phyloP scores from a whole-genome alignment of 2,888 invertebrate genomes.

The Rhorus exstirpatorius region DNA sequence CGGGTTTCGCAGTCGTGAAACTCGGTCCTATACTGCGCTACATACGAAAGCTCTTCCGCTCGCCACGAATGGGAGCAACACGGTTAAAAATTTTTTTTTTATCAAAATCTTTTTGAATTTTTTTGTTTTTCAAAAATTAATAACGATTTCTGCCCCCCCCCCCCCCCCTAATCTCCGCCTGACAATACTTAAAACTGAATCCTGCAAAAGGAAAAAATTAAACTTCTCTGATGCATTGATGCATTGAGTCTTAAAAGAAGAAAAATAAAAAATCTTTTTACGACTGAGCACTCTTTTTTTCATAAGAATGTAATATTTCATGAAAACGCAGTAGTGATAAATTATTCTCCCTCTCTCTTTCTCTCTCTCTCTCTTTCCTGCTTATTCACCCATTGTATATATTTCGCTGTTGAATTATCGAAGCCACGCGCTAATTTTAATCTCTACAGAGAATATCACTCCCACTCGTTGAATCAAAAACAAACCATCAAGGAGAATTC shows the following conservation, averaged over 20 bases:
- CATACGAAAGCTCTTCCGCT: no score
- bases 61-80: no score
- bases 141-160: no score
- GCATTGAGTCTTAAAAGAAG: background rate
- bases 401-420: conserved; percentile 18
- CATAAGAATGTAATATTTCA: conserved; percentile 21
- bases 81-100: no score
- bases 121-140: no score
- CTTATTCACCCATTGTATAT: conserved; percentile 1
- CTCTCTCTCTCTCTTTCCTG: conserved; percentile 1
- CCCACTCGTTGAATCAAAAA: background rate
- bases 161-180: no score
- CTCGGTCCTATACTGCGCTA: no score
- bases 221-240: background rate
- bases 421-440: conserved; percentile 25
- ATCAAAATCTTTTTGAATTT: no score
- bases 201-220: no score
- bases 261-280: conserved; percentile 24
- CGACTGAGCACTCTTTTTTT: background rate
- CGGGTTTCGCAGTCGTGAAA: conserved; percentile 28
- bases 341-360: conserved; percentile 21
- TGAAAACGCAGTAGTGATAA: conserved; percentile 14
- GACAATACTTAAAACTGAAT: no score
- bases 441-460: background rate
- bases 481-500: conserved; percentile 5